Conservation (phyloP, 2,888 invertebrate species). For the Holacanthella duospinosa region DNA sequence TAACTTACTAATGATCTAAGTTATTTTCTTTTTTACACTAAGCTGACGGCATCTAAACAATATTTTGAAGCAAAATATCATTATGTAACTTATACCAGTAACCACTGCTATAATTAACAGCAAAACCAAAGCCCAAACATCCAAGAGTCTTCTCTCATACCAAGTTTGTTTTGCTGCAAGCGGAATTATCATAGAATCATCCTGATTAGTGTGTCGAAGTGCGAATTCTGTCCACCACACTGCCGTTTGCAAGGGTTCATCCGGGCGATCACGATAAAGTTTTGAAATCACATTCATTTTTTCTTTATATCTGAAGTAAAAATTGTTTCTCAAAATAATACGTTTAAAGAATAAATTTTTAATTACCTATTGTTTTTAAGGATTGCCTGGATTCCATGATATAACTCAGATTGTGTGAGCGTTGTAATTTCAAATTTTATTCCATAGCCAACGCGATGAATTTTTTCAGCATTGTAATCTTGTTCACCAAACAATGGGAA, state of each 20-base stretch:
- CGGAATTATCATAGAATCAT: not conserved
- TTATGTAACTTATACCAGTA: too few species aligned
- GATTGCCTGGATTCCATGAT: not conserved
- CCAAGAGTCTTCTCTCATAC: not conserved
- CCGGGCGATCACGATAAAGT: not conserved
- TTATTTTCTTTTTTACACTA: too few species aligned
- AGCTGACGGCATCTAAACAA: too few species aligned
- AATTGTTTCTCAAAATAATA: not conserved
- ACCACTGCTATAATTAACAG: too few species aligned
- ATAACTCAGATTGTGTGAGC: not conserved
- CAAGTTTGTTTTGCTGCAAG: not conserved
- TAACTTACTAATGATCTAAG: too few species aligned
- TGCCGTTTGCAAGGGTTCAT: not conserved
- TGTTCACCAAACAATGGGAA: not conserved
- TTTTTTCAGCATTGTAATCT: not conserved
- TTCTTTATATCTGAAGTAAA: not conserved
- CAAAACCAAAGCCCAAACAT: constrained; percentile 2
- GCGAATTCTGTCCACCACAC: constrained; percentile 2
- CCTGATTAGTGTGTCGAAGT: not conserved
- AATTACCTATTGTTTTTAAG: not conserved
- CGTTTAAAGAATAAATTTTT: not conserved
- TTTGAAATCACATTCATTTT: not conserved
- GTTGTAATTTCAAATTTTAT: not conserved
- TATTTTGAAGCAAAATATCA: too few species aligned
- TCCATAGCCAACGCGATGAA: too few species aligned